Conservation (phyloP, 2,113 vertebrate genomes). For the Onychorhynchus coronatus region DNA sequence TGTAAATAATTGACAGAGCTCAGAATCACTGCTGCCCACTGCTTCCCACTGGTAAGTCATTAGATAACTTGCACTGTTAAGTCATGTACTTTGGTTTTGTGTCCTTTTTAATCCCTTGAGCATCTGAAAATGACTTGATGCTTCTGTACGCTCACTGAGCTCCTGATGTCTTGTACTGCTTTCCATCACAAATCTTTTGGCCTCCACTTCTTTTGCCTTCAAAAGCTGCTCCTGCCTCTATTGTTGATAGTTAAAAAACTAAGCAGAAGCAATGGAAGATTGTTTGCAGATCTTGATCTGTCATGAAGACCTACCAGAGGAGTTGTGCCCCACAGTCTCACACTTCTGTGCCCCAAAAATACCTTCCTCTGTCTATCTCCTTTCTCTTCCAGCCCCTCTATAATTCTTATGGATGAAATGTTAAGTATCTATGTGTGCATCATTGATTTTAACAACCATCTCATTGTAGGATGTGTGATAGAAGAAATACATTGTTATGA, state of each 20-base stretch:
- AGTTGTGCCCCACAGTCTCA: background rate
- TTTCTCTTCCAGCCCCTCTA: background rate
- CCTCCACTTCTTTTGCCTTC: background rate
- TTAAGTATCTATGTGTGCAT: background rate
- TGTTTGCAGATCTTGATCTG: background rate
- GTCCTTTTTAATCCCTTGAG: background rate
- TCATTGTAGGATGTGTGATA: background rate
- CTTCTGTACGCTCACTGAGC: background rate
- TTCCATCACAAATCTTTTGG: background rate
- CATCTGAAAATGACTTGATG: background rate
- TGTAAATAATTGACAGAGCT: background rate
- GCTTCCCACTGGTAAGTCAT: background rate
- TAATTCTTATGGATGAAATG: background rate
- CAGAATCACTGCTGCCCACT: background rate
- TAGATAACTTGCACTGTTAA: background rate
- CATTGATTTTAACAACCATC: background rate
- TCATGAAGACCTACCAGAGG: background rate
- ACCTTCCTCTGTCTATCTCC: background rate
- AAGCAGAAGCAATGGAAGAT: background rate
- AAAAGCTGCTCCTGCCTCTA: background rate
- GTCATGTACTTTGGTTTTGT: background rate
- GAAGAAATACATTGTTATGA: background rate
- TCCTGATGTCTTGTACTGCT: background rate
- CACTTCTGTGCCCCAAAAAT: background rate
- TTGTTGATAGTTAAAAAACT: background rate